Percentiles rank a stretch among this genome's conserved stretches.
These are phyloP conservation scores for Cephalotes varians DNA, from an alignment of 2,888 invertebrate species.

Conservation along the genomic window DNA sequence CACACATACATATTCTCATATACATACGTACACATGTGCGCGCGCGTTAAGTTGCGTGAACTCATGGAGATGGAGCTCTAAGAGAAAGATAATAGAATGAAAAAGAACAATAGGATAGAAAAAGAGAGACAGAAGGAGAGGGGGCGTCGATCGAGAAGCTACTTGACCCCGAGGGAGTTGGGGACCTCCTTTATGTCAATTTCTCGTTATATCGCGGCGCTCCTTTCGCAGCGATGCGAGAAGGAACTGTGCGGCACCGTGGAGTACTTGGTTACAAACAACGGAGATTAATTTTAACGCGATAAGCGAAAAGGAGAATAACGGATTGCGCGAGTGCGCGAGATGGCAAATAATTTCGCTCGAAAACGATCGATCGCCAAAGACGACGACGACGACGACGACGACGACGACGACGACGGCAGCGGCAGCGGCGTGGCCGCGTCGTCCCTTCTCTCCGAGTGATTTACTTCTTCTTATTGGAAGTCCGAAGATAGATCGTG, in stretches of 20 bases:
- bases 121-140: slow-evolving; percentile 49
- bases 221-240: slow-evolving; percentile 65
- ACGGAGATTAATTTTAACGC: slow-evolving; percentile 49
- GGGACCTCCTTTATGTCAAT: slow-evolving; percentile 77
- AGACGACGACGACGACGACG: neutral
- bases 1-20: neutral
- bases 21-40: neutral
- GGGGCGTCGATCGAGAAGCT: slow-evolving; percentile 85
- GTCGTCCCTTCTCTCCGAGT: slow-evolving; percentile 53
- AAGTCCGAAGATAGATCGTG: slow-evolving; percentile 52
- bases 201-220: slow-evolving; percentile 78
- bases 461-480: slow-evolving; percentile 64
- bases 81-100: slow-evolving; percentile 56
- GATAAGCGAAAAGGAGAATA: slow-evolving; percentile 46
- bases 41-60: slow-evolving; percentile 25
- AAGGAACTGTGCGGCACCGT: slow-evolving; percentile 38
- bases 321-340: slow-evolving; percentile 56
- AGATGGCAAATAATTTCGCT: slow-evolving; percentile 49
- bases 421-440: slow-evolving; percentile 26
- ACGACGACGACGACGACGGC: neutral
- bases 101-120: slow-evolving; percentile 28
- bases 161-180: slow-evolving; percentile 80
- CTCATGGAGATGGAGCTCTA: slow-evolving; percentile 46
- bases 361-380: slow-evolving; percentile 47
- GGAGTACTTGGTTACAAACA: slow-evolving; percentile 34